Percentiles rank a stretch among this genome's conserved stretches.
Conservation (phyloP, 2,888 invertebrate genomes). For the Orthosia incerta region DNA sequence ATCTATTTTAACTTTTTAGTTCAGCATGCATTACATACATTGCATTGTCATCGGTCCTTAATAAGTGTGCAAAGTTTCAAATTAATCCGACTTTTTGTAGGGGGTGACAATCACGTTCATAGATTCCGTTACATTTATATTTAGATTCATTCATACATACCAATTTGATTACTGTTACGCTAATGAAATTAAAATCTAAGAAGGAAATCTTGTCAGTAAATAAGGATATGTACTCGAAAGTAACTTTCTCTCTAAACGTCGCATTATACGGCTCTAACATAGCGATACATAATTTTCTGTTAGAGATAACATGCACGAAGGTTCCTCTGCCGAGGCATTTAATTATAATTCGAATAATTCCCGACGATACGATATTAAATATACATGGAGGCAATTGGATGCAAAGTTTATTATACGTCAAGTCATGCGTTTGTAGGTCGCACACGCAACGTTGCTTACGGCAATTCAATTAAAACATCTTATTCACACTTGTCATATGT, state of each 20-base stretch:
- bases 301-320: conserved; percentile 37
- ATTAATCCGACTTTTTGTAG: no score
- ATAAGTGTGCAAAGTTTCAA: no score
- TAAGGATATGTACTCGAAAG: conserved; percentile 6
- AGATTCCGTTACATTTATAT: no score
- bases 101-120: no score
- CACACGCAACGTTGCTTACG: conserved; percentile 68
- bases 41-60: no score
- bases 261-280: conserved; percentile 3
- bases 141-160: no score
- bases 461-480: conserved; percentile 78
- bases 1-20: no score
- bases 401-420: conserved; percentile 60
- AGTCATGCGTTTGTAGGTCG: conserved; percentile 65
- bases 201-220: conserved; percentile 14
- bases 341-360: conserved; percentile 55
- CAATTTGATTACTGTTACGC: conserved; percentile 17
- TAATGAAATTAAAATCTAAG: conserved; percentile 14
- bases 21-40: no score
- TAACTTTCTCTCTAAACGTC: conserved; percentile 39
- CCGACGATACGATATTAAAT: conserved; percentile 57
- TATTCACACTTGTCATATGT: conserved; percentile 75
- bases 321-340: conserved; percentile 26
- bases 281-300: conserved; percentile 33
- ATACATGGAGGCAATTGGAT: conserved; percentile 48